phyloP scores from a whole-genome alignment of 2,113 vertebrate species.

The Hymenochirus boettgeri region DNA sequence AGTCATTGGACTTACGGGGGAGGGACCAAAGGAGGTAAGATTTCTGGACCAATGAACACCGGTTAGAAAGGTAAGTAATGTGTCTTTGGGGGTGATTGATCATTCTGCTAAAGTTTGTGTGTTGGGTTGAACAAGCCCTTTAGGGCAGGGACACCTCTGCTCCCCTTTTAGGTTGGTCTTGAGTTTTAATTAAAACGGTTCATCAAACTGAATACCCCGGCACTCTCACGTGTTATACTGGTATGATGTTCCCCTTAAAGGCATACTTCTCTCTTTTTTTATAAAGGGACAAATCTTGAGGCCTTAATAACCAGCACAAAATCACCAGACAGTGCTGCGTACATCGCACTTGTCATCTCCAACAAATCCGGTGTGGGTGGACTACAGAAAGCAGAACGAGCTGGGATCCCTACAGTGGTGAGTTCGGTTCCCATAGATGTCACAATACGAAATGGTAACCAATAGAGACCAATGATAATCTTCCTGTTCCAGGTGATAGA shows the following conservation, averaged over 20 bases:
- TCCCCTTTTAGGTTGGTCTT: background rate
- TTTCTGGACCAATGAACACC: no score
- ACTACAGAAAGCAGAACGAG: constrained; percentile 77
- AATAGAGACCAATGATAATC: constrained; percentile 5
- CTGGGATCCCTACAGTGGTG: constrained; percentile 86
- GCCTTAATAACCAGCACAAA: constrained; percentile 82
- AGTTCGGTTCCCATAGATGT: constrained; percentile 24
- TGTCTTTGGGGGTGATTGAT: no score
- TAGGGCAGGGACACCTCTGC: background rate
- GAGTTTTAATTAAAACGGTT: background rate
- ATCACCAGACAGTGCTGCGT: constrained; percentile 69
- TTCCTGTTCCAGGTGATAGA: constrained; percentile 73
- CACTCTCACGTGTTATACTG: no score
- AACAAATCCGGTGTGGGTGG: constrained; percentile 83
- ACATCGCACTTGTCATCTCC: constrained; percentile 86
- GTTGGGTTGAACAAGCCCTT: background rate
- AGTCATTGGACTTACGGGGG: no score
- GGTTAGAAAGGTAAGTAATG: no score
- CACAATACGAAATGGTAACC: background rate
- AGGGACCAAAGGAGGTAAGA: no score
- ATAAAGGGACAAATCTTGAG: constrained; percentile 88
- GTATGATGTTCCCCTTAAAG: no score
- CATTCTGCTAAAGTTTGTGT: background rate
- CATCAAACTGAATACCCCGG: no score
- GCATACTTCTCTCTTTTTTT: background rate